Evolutionary conservation across 1,140 invertebrate species (phyloP).

Genomic region (Lithobius niger): DNA sequence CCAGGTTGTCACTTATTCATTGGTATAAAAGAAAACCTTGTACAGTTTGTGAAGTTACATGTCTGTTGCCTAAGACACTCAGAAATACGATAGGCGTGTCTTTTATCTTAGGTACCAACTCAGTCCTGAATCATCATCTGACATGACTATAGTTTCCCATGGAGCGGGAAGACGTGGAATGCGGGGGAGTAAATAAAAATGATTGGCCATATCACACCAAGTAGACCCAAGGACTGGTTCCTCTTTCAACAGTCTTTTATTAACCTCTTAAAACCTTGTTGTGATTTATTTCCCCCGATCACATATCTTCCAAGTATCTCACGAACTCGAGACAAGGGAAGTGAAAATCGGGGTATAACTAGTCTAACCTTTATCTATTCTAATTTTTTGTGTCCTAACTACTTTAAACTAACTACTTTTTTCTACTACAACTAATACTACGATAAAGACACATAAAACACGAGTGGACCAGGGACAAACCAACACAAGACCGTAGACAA

Average conservation of each 20-base stretch:
- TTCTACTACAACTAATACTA: not conserved
- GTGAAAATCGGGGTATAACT: not conserved
- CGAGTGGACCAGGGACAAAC: not conserved
- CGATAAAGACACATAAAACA: not conserved
- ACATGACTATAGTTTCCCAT: not conserved
- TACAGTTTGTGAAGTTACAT: not conserved
- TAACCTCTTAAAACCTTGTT: not conserved
- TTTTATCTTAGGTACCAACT: not conserved
- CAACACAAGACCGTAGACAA: not conserved
- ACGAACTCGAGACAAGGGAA: not conserved
- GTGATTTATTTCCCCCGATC: not conserved
- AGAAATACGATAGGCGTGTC: not conserved
- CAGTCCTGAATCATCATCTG: not conserved
- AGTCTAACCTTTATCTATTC: not conserved
- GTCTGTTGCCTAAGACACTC: not conserved
- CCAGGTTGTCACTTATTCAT: too few species aligned
- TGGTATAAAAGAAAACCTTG: too few species aligned
- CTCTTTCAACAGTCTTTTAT: too few species aligned
- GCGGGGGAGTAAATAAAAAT: too few species aligned
- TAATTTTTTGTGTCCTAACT: not conserved
- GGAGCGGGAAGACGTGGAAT: not conserved
- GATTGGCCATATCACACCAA: too few species aligned
- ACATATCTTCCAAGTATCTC: not conserved
- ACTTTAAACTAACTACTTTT: not conserved
- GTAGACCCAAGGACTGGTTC: too few species aligned